Evolutionary conservation across 2,888 invertebrate species (phyloP), one percentile per base, ranked within the genome.

Genomic region (Drosophila multiciliata): DNA sequence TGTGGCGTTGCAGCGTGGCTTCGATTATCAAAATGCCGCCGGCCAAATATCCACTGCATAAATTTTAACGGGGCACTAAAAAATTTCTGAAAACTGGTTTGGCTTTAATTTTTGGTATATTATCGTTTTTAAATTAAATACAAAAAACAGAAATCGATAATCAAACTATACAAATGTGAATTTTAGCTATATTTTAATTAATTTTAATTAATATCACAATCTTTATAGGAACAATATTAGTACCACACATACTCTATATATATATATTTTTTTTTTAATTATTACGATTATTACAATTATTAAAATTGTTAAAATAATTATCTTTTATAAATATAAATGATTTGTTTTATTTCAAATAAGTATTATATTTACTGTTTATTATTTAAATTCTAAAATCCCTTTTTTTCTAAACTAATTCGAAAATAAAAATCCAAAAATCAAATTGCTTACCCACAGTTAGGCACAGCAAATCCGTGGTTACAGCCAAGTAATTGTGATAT

Each of bases 11-110:
- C 80, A 73, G 55, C 72, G 60, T 66, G 64, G 75, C 57, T 75
- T 76, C 89, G 84, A 90, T 87, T 83, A 89, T 83, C 89, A 75
- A 68, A 82, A 66, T 52, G 90, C 87, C 82, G 71, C 42, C 50
- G 84, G 87, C 60, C 73, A 73, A 73, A 86, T 70, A 78, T 89
- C 73, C 75, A 78, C 48, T 73, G 82, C 67, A 83, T 90, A 82
- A 76, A 86, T 83, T 45, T 88, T 68, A 45, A 45, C 45, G 17
- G 48, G 50, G 38, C 52, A 53, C 35, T 50, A 53, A 3, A 23
- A 67, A 69, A 75, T 36, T 55, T 61, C 54, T 64, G 35, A 55
- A 7, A 67, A 64, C 64, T 64, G 48, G 55, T 38, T 50, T 58
- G 20, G 23, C 7, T 40, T 57, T 62, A 12, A 54, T 29, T 23